Percentiles rank a stretch among this genome's conserved stretches.
Evolutionary conservation across 2,113 vertebrate species (phyloP).

Genomic region (Elephas maximus): DNA sequence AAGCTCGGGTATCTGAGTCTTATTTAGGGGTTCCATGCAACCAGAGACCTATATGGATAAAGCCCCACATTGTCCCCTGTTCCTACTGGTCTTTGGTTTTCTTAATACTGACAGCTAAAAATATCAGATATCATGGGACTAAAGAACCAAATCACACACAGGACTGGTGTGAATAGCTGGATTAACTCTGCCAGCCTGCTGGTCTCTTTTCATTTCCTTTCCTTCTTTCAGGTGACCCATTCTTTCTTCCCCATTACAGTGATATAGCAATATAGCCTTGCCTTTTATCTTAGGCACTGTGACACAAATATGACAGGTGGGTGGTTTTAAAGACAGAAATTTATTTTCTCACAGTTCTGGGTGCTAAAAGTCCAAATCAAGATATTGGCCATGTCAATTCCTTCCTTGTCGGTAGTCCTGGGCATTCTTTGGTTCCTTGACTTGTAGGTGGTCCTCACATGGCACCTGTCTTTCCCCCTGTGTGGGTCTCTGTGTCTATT

Average conservation of each 20-base stretch:
- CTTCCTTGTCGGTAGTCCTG: not conserved
- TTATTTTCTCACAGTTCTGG: not conserved
- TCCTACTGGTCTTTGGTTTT: not conserved
- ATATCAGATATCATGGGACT: not conserved
- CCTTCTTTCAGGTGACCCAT: not conserved
- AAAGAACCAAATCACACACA: not conserved
- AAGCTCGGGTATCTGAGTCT: not conserved
- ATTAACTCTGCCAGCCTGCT: not conserved
- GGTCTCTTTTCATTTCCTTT: not conserved
- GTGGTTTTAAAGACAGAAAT: too few species aligned
- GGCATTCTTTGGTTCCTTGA: not conserved
- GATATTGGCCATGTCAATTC: not conserved
- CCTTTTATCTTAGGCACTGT: not conserved
- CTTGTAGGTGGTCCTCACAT: not conserved
- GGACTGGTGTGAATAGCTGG: not conserved
- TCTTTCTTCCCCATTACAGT: not conserved
- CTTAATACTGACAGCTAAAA: not conserved
- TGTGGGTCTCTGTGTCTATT: not conserved
- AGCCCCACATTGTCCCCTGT: rapidly evolving
- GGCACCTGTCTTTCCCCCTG: not conserved
- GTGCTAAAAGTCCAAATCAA: not conserved
- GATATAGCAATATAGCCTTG: not conserved
- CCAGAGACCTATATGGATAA: too few species aligned
- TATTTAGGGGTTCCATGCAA: not conserved
- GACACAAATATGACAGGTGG: too few species aligned